phyloP scores from a whole-genome alignment of 2,888 invertebrate species.

The Drepana falcataria region DNA sequence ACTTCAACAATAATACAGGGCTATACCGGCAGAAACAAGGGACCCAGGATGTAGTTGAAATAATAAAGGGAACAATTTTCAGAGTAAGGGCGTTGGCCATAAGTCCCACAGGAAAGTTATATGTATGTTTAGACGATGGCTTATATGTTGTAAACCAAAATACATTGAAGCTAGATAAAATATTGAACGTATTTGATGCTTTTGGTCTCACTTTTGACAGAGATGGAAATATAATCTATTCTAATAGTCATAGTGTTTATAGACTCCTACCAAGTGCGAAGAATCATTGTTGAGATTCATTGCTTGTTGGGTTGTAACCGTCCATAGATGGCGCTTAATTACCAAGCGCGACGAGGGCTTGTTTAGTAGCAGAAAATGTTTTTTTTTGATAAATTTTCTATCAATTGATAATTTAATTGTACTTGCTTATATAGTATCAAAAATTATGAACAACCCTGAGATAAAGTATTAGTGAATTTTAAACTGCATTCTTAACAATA shows the following conservation, averaged over 20 bases:
- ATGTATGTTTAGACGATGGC: background rate
- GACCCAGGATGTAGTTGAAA: background rate
- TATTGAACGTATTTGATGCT: background rate
- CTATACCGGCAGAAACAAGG: background rate
- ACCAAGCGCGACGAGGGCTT: no score
- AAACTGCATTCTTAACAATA: no score
- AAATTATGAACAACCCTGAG: no score
- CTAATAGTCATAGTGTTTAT: background rate
- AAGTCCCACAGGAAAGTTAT: background rate
- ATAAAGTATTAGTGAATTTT: no score
- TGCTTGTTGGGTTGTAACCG: no score
- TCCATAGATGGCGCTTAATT: no score
- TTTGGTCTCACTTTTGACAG: background rate
- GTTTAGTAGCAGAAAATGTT: no score
- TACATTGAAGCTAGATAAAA: background rate
- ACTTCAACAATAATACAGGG: background rate
- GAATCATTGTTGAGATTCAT: background rate
- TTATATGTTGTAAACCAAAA: background rate
- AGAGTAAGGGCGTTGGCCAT: background rate
- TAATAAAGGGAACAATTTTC: background rate
- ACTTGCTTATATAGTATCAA: no score
- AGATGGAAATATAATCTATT: background rate
- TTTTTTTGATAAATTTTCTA: no score
- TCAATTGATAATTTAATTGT: no score
- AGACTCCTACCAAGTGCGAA: background rate